Percentiles rank a stretch among this genome's conserved stretches.
These are phyloP conservation scores for Aplysia californica DNA, from an alignment of 1,140 invertebrate genomes.

Conservation along the genomic window DNA sequence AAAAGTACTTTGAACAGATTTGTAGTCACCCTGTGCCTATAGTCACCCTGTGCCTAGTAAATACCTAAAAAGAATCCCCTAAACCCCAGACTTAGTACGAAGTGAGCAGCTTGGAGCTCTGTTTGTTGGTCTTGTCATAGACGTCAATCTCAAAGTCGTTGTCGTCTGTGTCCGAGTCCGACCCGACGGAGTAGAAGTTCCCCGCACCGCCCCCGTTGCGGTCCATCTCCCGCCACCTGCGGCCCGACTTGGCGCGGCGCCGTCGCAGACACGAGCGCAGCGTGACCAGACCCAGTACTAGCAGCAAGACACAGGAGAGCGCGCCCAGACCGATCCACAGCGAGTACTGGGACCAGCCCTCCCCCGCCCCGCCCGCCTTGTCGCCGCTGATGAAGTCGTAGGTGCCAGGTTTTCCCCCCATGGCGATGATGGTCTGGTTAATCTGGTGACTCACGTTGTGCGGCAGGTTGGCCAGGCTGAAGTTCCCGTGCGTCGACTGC, in stretches of 20 bases:
- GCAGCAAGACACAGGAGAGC: neutral
- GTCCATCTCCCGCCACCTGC: slow-evolving; percentile 23
- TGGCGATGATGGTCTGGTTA: slow-evolving; percentile 27
- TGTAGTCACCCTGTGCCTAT: too few relatives aligned
- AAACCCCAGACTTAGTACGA: slow-evolving; percentile 7
- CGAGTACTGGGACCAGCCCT: slow-evolving; percentile 24
- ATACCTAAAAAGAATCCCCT: too few relatives aligned
- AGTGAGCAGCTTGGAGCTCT: slow-evolving; percentile 24
- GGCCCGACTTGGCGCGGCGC: neutral
- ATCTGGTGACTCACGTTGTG: slow-evolving; percentile 29
- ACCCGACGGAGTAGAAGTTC: slow-evolving; percentile 21
- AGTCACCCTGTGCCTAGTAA: too few relatives aligned
- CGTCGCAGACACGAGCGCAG: slow-evolving; percentile 6
- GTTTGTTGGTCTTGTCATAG: slow-evolving; percentile 22
- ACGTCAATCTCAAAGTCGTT: slow-evolving; percentile 31
- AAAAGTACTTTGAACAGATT: too few relatives aligned
- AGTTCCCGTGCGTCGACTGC: slow-evolving; percentile 52
- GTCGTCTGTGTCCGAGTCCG: slow-evolving; percentile 19
- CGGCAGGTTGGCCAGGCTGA: slow-evolving; percentile 27
- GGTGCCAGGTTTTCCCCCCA: slow-evolving; percentile 27
- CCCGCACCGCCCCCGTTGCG: neutral
- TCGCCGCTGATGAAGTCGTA: slow-evolving; percentile 26
- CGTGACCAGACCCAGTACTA: slow-evolving; percentile 2
- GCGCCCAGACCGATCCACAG: slow-evolving; percentile 20
- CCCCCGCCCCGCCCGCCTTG: neutral